Percentiles rank a stretch among this genome's conserved stretches.
phyloP scores from a whole-genome alignment of 35 echinoderm and acorn worm genomes.

The Heliocidaris tuberculata region DNA sequence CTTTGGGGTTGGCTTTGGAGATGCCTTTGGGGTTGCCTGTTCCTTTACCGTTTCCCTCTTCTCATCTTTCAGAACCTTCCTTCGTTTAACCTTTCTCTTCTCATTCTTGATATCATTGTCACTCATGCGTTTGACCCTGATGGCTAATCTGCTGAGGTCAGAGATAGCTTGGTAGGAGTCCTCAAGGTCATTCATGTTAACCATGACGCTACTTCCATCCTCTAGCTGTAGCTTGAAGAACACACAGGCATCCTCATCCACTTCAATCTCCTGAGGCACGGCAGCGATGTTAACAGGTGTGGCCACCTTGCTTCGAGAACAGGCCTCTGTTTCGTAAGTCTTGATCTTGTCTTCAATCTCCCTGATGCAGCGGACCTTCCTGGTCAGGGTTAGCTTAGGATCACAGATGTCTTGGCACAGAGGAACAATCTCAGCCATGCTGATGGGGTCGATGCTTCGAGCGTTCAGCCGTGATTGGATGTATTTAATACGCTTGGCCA shows the following conservation, averaged over 20 bases:
- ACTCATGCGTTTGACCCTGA: constrained; percentile 15
- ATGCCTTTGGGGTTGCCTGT: background rate
- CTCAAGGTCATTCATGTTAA: constrained; percentile 27
- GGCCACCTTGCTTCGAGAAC: background rate
- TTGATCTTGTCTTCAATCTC: constrained; percentile 37
- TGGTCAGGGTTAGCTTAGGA: constrained; percentile 19
- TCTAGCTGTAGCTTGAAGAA: constrained; percentile 21
- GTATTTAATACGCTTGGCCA: constrained; percentile 40
- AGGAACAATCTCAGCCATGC: constrained; percentile 28
- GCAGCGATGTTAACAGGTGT: constrained; percentile 27
- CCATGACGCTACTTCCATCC: background rate
- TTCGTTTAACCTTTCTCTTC: background rate
- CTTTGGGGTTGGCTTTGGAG: background rate
- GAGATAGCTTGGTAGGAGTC: background rate
- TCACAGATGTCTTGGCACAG: constrained; percentile 55
- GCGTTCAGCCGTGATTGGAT: constrained; percentile 33
- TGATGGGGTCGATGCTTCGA: background rate
- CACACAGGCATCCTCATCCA: constrained; percentile 36
- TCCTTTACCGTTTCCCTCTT: background rate
- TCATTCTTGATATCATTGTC: background rate
- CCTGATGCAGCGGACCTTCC: constrained; percentile 5
- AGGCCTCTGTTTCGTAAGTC: background rate
- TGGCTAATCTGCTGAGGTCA: background rate
- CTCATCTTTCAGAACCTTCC: background rate
- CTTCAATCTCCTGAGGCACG: background rate